Conservation (phyloP, 2,797 vertebrate species). For the Spea hammondii region DNA sequence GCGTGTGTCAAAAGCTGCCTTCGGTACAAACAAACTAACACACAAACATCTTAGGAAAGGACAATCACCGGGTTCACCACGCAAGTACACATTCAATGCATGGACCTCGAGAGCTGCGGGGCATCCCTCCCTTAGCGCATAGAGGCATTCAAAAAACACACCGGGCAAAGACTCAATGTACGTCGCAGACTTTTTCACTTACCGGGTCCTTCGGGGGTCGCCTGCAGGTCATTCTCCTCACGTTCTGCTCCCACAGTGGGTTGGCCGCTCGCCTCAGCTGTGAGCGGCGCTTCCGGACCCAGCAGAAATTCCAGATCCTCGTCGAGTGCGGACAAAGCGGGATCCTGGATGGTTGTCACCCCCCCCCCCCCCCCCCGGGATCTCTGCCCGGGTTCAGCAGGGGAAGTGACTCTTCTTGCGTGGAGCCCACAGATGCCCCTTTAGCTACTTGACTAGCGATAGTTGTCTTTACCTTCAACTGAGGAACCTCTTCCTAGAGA, state of each 20-base stretch:
- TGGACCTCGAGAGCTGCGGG: too few species aligned
- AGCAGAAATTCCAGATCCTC: constrained; percentile 86
- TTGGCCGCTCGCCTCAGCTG: constrained; percentile 27
- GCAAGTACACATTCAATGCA: too few species aligned
- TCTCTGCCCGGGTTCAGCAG: not conserved
- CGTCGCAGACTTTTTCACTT: constrained; percentile 12
- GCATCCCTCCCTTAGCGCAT: too few species aligned
- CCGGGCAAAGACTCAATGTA: too few species aligned
- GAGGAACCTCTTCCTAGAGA: constrained; percentile 23
- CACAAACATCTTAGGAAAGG: too few species aligned
- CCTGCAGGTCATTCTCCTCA: constrained; percentile 50
- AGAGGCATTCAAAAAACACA: not conserved
- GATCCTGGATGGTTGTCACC: not conserved
- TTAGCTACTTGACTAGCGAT: not conserved
- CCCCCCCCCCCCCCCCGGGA: too few species aligned
- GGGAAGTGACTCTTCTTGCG: not conserved
- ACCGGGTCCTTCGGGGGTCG: constrained; percentile 58
- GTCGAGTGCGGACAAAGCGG: constrained; percentile 59
- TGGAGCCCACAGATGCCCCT: not conserved
- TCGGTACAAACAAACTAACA: too few species aligned
- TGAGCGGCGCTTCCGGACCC: constrained; percentile 70
- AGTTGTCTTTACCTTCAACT: not conserved
- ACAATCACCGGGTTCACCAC: too few species aligned
- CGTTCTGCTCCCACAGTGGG: constrained; percentile 22
- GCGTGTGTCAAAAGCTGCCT: too few species aligned